phyloP scores from a whole-genome alignment of 2,888 invertebrate species.

The Chrysolina oricalcia region DNA sequence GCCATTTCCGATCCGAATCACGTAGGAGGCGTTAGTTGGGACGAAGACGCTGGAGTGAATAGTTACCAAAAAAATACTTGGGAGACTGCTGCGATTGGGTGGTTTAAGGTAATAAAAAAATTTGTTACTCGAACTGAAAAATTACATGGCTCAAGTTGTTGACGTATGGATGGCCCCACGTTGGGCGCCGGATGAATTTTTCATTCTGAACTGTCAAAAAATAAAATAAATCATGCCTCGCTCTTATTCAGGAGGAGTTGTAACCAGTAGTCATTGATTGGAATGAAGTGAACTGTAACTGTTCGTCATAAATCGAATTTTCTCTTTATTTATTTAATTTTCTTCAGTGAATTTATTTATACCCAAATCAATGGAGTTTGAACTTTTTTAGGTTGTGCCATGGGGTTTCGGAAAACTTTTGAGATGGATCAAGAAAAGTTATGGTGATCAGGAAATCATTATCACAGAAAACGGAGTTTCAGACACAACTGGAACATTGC shows the following conservation, averaged over 20 bases:
- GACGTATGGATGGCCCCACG: constrained; percentile 45
- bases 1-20: constrained; percentile 31
- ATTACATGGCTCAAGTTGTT: no score
- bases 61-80: constrained; percentile 51
- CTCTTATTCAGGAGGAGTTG: no score
- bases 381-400: constrained; percentile 74
- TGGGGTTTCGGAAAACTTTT: constrained; percentile 77
- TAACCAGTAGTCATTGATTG: no score
- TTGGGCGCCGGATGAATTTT: not conserved
- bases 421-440: constrained; percentile 76
- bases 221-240: no score
- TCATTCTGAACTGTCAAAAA: not conserved
- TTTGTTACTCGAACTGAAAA: no score
- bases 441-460: constrained; percentile 75
- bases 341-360: no score
- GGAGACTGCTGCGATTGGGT: constrained; percentile 72
- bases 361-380: no score
- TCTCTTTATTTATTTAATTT: no score
- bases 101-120: constrained; percentile 51
- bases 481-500: constrained; percentile 72
- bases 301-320: no score
- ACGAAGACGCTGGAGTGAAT: constrained; percentile 48
- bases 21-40: constrained; percentile 39
- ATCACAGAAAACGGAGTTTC: constrained; percentile 78
- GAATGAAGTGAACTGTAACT: no score